phyloP scores from a whole-genome alignment of 2,113 vertebrate species.

The Gobiocypris rarus region DNA sequence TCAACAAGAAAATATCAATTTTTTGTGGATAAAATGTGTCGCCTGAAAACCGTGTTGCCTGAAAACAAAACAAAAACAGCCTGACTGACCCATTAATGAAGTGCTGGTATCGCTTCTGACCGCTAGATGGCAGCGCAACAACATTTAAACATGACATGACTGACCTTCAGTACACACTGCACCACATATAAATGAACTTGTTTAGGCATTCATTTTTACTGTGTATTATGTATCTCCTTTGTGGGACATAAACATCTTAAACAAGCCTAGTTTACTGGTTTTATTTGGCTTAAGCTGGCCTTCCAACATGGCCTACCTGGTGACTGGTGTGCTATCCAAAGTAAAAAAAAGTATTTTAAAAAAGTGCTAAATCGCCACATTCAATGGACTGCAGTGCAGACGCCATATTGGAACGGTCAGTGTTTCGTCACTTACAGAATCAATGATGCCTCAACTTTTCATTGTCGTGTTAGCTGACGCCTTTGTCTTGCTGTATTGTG shows the following conservation, averaged over 20 bases:
- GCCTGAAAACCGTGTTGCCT: too few relatives aligned
- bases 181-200: not conserved
- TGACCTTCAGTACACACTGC: not conserved
- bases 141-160: not conserved
- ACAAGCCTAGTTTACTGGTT: not conserved
- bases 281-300: not conserved
- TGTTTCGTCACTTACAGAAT: too few relatives aligned
- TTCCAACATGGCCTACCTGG: not conserved
- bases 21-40: not conserved
- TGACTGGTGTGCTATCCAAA: not conserved
- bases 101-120: not conserved
- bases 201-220: not conserved
- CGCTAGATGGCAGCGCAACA: constrained; percentile 15
- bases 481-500: too few relatives aligned
- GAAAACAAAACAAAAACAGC: too few relatives aligned
- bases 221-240: not conserved
- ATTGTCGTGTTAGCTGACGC: too few relatives aligned
- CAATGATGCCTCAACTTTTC: too few relatives aligned
- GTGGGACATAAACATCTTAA: not conserved
- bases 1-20: not conserved
- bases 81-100: not conserved
- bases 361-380: too few relatives aligned
- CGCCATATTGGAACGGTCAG: too few relatives aligned
- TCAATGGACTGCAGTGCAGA: too few relatives aligned
- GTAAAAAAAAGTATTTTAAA: too few relatives aligned